These are phyloP conservation scores for Scolopax bukidnonensis DNA, from an alignment of 2,797 vertebrate genomes.

Conservation along the genomic window DNA sequence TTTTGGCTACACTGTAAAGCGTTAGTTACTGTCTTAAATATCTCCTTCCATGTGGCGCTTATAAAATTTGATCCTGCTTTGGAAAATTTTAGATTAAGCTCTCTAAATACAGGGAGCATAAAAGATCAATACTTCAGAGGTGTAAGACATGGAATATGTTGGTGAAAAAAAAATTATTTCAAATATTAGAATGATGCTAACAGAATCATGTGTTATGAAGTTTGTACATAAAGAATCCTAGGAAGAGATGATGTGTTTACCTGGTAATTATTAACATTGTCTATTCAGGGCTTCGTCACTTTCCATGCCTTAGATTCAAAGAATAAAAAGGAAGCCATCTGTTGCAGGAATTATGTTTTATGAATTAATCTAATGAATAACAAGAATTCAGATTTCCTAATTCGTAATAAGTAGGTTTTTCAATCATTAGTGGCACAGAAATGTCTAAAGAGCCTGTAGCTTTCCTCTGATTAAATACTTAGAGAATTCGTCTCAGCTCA, in stretches of 20 bases:
- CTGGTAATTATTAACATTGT: not conserved
- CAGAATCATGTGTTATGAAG: not conserved
- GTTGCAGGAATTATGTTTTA: not conserved
- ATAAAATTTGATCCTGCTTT: not conserved
- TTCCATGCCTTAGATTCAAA: not conserved
- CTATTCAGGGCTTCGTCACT: not conserved
- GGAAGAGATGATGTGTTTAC: conserved; percentile 5
- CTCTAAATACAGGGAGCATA: not conserved
- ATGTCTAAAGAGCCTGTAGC: not conserved
- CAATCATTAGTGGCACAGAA: conserved; percentile 36
- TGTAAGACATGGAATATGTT: conserved; percentile 19
- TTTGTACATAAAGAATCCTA: not conserved
- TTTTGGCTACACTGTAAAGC: not conserved
- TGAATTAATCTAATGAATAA: conserved; percentile 14
- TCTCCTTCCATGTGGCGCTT: not conserved
- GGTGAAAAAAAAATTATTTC: not conserved
- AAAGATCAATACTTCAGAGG: not conserved
- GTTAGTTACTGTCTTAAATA: not conserved
- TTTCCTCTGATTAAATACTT: conserved; percentile 61
- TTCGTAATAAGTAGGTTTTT: conserved; percentile 27
- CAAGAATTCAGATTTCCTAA: conserved; percentile 24
- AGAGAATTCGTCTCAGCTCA: conserved; percentile 19
- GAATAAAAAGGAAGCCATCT: not conserved
- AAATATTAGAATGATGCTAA: not conserved
- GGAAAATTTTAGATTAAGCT: not conserved